Percentiles rank a stretch among this genome's conserved stretches.
phyloP scores from a whole-genome alignment of 35 echinoderm and acorn worm genomes.

The Lytechinus variegatus region DNA sequence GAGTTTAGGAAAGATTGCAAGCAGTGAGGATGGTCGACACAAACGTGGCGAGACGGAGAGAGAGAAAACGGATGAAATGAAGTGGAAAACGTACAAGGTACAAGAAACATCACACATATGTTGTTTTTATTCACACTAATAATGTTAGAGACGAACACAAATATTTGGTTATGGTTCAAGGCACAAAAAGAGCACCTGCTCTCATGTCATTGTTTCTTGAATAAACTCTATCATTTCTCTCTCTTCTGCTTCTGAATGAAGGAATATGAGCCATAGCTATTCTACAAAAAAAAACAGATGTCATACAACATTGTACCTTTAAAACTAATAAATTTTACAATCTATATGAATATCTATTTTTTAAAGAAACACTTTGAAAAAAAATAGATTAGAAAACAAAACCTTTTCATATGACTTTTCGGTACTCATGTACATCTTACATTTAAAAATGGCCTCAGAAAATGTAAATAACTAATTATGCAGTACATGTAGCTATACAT shows the following conservation, averaged over 20 bases:
- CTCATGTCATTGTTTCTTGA: not conserved
- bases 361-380: no score
- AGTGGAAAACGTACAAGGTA: conserved; percentile 2
- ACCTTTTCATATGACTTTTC: no score
- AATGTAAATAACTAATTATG: no score
- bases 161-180: not conserved
- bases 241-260: not conserved
- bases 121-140: not conserved
- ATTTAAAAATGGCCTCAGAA: no score
- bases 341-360: no score
- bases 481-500: no score
- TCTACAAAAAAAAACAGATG: no score
- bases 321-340: no score
- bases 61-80: not conserved
- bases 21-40: not conserved
- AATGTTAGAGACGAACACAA: not conserved
- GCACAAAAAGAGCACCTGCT: not conserved
- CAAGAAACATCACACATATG: not conserved
- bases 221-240: not conserved
- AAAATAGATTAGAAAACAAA: no score
- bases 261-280: no score
- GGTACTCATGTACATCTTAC: no score
- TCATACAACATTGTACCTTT: no score
- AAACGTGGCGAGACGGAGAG: not conserved
- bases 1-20: conserved; percentile 23